These are phyloP conservation scores for Cremastinae sp. DNA, from an alignment of 2,888 invertebrate genomes.

Conservation along the genomic window DNA sequence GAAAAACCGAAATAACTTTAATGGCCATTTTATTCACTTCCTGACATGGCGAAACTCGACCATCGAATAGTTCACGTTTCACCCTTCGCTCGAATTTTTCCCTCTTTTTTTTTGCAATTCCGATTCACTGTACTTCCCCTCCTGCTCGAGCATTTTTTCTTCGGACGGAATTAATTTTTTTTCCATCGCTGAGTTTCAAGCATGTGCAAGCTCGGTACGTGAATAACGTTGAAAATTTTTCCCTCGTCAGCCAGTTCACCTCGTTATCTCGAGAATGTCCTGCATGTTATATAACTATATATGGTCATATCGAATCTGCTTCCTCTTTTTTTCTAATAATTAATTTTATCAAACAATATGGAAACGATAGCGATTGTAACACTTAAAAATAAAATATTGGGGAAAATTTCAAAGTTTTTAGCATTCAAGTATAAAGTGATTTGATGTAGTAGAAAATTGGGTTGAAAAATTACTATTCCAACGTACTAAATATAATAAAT, in stretches of 20 bases:
- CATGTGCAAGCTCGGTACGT: conserved; percentile 16
- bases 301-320: conserved; percentile 12
- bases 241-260: conserved; percentile 16
- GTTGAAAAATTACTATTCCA: no score
- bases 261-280: conserved; percentile 10
- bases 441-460: no score
- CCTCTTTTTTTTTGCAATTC: conserved; percentile 19
- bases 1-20: conserved; percentile 74
- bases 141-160: neutral
- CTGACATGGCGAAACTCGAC: conserved; percentile 36
- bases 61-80: conserved; percentile 11
- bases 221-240: conserved; percentile 30
- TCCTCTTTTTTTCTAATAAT: neutral
- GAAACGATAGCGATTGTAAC: no score
- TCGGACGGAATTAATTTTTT: neutral
- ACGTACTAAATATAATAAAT: no score
- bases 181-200: conserved; percentile 26
- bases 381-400: no score
- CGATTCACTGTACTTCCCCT: neutral
- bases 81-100: conserved; percentile 1
- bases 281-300: conserved; percentile 16
- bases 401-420: no score
- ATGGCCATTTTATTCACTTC: conserved; percentile 70
- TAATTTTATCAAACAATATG: neutral
- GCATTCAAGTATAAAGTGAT: no score